Base-by-base conservation (phyloP, 2,888 invertebrate genomes). In the Acanthosepion esculentum region DNA sequence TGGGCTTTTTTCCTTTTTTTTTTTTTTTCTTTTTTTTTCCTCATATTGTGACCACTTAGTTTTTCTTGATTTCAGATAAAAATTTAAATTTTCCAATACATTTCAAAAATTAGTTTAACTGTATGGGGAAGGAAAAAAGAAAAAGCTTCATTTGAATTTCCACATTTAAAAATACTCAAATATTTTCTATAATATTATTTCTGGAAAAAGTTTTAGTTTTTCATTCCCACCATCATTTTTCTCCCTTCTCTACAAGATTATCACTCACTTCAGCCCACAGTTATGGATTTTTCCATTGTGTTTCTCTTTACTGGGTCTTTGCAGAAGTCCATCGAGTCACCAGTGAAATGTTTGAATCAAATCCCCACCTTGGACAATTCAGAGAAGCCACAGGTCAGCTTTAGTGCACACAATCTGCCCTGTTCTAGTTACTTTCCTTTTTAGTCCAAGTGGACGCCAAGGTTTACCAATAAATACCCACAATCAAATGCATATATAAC, bases 381-480 rank as follows among this genome's bases (percentile, higher is more conserved):
- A 50, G 93, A 93, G 48, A 93, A 93, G 29, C 93, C 93, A 93
- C 93, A 93, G 93, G 93, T 93, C 93, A 93, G 93, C 93, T 93
- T 93, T 93, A 33, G 93, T 93, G 93, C 93, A 93, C 93, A 50
- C 50, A 93, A 78, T 78, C 78, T 78, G 78, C 78, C 78, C 78
- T 78, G 78, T 78, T 78, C 78, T 78, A 78, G 78, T 78, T 78
- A n/a, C 78, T 78, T 78, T 78, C 29, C n/a, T 78, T n/a, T 78
- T 29, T 78, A n/a, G n/a, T 78, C 78, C n/a, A 78, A 78, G 78
- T 78, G 78, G 78, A 78, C 78, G 23, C 33, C n/a, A 5, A 78
- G n/a, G 78, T 78, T n/a, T 78, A n/a, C n/a, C 20, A 59, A 59
- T 59, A 59, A 20, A 59, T 59, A 23, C 26, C 33, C 78, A 78